Evolutionary conservation across 2,113 vertebrate species (phyloP).

Genomic region (Vimba vimba): DNA sequence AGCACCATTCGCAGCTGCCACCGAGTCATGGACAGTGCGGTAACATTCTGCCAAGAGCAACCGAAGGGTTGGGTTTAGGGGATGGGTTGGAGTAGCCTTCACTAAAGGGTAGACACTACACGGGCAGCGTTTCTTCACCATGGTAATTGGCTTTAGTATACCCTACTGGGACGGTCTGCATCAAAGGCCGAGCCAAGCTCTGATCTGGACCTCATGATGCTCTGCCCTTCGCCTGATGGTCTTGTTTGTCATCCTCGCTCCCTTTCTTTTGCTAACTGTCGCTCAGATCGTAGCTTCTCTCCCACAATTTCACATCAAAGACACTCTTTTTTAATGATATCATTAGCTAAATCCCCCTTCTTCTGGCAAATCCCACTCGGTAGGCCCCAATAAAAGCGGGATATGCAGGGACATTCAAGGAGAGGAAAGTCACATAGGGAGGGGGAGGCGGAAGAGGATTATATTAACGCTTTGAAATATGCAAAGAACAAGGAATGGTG

Average conservation of each 20-base stretch:
- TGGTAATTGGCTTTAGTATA: constrained; percentile 58
- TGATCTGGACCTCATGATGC: constrained; percentile 37
- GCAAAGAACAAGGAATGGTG: not conserved
- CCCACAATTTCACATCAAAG: constrained; percentile 22
- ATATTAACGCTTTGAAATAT: constrained; percentile 48
- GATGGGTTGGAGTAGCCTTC: not conserved
- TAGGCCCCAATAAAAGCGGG: constrained; percentile 54
- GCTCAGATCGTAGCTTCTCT: constrained; percentile 29
- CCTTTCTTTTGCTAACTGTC: constrained; percentile 28
- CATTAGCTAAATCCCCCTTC: constrained; percentile 61
- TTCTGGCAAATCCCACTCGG: constrained; percentile 48
- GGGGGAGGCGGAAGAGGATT: constrained; percentile 13
- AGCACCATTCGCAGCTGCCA: constrained; percentile 58
- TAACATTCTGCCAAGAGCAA: constrained; percentile 47
- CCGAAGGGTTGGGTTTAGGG: constrained; percentile 29
- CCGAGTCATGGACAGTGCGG: constrained; percentile 19
- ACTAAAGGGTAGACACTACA: constrained; percentile 20
- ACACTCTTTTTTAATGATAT: constrained; percentile 58
- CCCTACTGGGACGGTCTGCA: constrained; percentile 31
- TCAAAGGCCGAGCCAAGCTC: constrained; percentile 30
- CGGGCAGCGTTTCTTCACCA: constrained; percentile 15
- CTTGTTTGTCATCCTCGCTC: constrained; percentile 4
- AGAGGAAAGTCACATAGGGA: constrained; percentile 30
- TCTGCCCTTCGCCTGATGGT: constrained; percentile 28
- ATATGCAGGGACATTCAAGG: constrained; percentile 27